phyloP scores from a whole-genome alignment of 2,113 vertebrate genomes.

The Oncorhynchus keta region DNA sequence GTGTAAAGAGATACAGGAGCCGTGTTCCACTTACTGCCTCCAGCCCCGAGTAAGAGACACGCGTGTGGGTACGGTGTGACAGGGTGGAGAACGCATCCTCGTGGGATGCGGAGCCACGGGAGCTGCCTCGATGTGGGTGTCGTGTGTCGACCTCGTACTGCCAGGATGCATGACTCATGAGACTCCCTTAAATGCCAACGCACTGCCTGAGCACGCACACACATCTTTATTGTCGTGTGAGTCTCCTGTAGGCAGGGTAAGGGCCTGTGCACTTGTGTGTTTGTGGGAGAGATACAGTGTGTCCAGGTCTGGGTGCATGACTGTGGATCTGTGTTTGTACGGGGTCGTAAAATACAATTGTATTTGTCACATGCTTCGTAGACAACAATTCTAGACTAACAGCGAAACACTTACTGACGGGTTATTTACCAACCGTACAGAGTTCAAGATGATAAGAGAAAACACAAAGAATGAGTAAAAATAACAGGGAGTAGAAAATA shows the following conservation, averaged over 20 bases:
- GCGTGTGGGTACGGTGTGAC: slow-evolving; percentile 36
- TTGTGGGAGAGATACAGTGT: background rate
- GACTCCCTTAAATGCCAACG: background rate
- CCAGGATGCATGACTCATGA: slow-evolving; percentile 2
- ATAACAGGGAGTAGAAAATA: too few species aligned
- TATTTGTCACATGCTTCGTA: too few species aligned
- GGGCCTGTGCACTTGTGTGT: background rate
- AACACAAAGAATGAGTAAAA: too few species aligned
- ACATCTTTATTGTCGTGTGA: background rate
- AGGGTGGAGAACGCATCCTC: slow-evolving; percentile 36
- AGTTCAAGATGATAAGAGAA: too few species aligned
- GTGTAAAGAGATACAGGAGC: background rate
- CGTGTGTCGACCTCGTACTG: slow-evolving; percentile 39
- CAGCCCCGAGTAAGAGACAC: slow-evolving; percentile 10
- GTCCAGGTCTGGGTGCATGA: background rate
- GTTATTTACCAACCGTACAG: too few species aligned
- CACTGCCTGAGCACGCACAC: background rate
- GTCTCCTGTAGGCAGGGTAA: background rate
- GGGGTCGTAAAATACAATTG: too few species aligned
- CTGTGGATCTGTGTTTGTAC: background rate
- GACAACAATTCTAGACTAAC: too few species aligned
- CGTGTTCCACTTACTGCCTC: background rate
- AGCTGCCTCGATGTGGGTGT: slow-evolving; percentile 32
- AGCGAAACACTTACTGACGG: too few species aligned
- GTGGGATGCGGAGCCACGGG: slow-evolving; percentile 32